These are phyloP conservation scores for Girardinus metallicus DNA, from an alignment of 2,797 vertebrate species.

Conservation along the genomic window DNA sequence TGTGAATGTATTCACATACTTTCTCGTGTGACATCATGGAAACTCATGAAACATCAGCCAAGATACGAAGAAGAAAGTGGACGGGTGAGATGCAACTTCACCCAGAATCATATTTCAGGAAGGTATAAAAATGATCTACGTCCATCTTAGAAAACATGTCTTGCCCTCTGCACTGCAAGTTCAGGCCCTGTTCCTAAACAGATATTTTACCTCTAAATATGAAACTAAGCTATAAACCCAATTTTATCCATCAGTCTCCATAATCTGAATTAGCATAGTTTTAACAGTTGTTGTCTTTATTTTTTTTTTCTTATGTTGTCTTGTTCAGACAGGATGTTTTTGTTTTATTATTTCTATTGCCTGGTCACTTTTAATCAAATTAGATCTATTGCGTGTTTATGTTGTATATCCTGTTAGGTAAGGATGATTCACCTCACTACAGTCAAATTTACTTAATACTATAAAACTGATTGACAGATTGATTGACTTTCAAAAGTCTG, in stretches of 20 bases:
- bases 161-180: neutral
- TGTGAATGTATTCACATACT: neutral
- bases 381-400: neutral
- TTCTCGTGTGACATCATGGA: neutral
- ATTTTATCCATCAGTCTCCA: neutral
- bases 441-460: neutral
- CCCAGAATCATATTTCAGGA: neutral
- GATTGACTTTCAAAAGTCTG: neutral
- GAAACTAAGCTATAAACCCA: neutral
- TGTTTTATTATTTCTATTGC: neutral
- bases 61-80: neutral
- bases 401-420: neutral
- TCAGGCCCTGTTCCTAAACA: neutral
- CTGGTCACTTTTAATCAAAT: neutral
- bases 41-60: neutral
- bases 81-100: neutral
- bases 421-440: neutral
- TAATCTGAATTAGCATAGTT: neutral
- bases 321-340: neutral
- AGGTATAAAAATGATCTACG: neutral
- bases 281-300: neutral
- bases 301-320: neutral
- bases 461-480: neutral
- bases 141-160: neutral
- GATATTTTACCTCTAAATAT: neutral